Percentiles rank a stretch among this genome's conserved stretches.
Evolutionary conservation across 2,888 invertebrate species (phyloP).

Genomic region (Chelonus formosanus): DNA sequence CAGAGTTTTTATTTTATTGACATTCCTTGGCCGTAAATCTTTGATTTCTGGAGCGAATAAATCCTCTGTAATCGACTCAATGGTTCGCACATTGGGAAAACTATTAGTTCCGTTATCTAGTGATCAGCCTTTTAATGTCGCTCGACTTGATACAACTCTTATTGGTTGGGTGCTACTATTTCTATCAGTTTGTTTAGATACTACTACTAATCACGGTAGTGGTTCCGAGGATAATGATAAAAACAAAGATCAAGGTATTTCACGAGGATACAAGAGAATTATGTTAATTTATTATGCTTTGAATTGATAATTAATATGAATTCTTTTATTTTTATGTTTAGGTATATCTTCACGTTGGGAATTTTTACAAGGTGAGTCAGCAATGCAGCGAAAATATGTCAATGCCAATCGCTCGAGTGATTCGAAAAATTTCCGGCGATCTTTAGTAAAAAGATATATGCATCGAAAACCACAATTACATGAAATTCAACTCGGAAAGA

Average conservation of each 20-base stretch:
- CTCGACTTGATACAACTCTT: conserved; percentile 57
- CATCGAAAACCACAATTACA: conserved; percentile 74
- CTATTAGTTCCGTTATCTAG: conserved; percentile 68
- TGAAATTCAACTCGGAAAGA: conserved; percentile 74
- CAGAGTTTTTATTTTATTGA: conserved; percentile 85
- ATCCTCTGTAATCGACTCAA: conserved; percentile 73
- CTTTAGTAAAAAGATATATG: conserved; percentile 77
- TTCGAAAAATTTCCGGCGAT: conserved; percentile 71
- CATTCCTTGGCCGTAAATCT: conserved; percentile 85
- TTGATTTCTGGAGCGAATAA: conserved; percentile 66
- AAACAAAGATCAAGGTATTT: conserved; percentile 58
- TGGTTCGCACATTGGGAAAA: conserved; percentile 70
- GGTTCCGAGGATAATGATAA: conserved; percentile 59
- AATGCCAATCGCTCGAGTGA: conserved; percentile 57
- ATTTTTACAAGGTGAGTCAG: conserved; percentile 85
- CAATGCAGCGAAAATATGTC: conserved; percentile 66
- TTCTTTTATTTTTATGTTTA: conserved; percentile 22
- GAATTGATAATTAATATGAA: too few relatives aligned
- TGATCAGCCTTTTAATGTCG: conserved; percentile 46
- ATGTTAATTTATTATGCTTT: too few relatives aligned
- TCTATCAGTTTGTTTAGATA: conserved; percentile 76
- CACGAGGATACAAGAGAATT: too few relatives aligned
- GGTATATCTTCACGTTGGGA: conserved; percentile 77
- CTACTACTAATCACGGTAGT: conserved; percentile 51
- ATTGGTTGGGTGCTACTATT: conserved; percentile 82